phyloP scores from a whole-genome alignment of 2,797 vertebrate species.

The Euphonia xanthogaster region DNA sequence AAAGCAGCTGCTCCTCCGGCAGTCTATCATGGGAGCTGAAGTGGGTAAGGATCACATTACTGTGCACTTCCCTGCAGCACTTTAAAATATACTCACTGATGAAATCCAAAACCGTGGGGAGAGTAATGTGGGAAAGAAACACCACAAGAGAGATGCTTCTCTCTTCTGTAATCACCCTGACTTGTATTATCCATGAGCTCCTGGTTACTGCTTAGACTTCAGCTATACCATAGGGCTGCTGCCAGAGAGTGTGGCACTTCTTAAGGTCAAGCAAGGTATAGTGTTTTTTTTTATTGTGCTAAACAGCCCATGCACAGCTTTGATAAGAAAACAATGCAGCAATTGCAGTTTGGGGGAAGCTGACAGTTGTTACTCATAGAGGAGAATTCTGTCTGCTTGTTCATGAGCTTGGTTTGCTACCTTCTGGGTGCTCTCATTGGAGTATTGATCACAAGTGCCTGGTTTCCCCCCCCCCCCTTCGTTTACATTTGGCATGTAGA shows the following conservation, averaged over 20 bases:
- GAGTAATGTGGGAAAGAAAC: not conserved
- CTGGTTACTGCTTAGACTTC: not conserved
- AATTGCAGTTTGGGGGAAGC: not conserved
- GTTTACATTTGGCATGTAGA: conserved; percentile 12
- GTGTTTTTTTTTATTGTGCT: not conserved
- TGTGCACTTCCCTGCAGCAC: not conserved
- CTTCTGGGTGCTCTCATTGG: not conserved
- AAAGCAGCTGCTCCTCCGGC: conserved; percentile 88
- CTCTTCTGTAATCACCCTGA: not conserved
- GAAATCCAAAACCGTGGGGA: not conserved
- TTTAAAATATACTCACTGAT: not conserved
- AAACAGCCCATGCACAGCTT: not conserved
- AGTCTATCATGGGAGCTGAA: conserved; percentile 89
- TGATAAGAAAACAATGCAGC: not conserved
- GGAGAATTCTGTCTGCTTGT: not conserved
- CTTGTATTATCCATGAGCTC: not conserved
- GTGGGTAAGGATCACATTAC: conserved; percentile 78
- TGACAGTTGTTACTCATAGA: not conserved
- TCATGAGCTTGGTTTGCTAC: not conserved
- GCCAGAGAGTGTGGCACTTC: not conserved
- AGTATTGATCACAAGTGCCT: not conserved
- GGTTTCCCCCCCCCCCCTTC: too few relatives aligned
- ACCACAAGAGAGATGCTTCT: not conserved
- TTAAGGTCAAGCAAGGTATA: not conserved
- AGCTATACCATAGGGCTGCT: not conserved